These are phyloP conservation scores for Pseudochromis fuscus DNA, from an alignment of 2,797 vertebrate genomes.

Conservation along the genomic window DNA sequence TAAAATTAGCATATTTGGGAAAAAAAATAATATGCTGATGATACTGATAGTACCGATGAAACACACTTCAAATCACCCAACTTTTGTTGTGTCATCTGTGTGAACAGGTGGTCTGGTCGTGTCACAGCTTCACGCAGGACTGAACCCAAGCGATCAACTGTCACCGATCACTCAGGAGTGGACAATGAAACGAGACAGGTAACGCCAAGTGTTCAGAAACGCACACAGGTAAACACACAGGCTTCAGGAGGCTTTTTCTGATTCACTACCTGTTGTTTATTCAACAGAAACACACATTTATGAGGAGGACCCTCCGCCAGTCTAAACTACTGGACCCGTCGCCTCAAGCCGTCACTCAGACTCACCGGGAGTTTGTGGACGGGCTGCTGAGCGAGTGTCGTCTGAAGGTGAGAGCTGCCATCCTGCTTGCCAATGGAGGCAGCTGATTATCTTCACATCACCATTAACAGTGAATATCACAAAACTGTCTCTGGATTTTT, in stretches of 20 bases:
- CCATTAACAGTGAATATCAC: neutral
- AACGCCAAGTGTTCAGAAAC: constrained; percentile 3
- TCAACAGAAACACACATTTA: constrained; percentile 90
- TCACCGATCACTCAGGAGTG: constrained; percentile 86
- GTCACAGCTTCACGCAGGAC: constrained; percentile 87
- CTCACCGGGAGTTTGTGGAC: constrained; percentile 96
- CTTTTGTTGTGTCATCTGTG: constrained; percentile 6
- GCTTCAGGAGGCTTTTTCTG: neutral
- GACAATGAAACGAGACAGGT: constrained; percentile 93
- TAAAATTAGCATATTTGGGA: too few relatives aligned
- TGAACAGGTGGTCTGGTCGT: constrained; percentile 92
- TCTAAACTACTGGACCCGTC: constrained; percentile 94
- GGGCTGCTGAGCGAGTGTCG: constrained; percentile 96
- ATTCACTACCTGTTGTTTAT: constrained; percentile 78
- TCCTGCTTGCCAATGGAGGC: too few relatives aligned
- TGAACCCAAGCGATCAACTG: constrained; percentile 85
- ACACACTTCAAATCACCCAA: neutral
- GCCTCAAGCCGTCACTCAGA: constrained; percentile 92
- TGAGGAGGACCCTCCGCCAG: constrained; percentile 90
- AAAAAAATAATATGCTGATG: too few relatives aligned
- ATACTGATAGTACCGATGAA: too few relatives aligned
- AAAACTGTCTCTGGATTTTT: constrained; percentile 10
- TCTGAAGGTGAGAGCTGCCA: constrained; percentile 89
- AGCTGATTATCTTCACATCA: constrained; percentile 5
- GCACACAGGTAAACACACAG: neutral